Base-by-base conservation (phyloP, 2,888 invertebrate species). In the Papilio protenor region DNA sequence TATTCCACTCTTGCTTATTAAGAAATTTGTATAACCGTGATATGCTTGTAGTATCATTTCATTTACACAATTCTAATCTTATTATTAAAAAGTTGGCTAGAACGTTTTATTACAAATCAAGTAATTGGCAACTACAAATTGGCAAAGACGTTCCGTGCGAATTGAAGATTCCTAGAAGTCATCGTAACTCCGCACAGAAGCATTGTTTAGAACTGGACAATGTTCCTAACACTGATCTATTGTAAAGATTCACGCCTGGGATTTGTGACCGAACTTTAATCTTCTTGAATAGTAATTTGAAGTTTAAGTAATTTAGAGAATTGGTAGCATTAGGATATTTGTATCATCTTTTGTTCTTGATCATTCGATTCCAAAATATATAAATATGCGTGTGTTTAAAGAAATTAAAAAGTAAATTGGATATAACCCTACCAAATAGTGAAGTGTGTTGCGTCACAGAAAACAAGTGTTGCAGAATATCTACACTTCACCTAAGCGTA, bases 181-280 rank as follows among this genome's bases (percentile, higher is more conserved):
- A 69, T 45, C 3, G 21, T 21, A 69, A 45, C 66, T 45, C 21
- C 2, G 45, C 45, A 45, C 66, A 45, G 66, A 69, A 69, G 66
- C 66, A 69, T 69, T 45, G 66, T 69, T 69, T 69, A 45, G 66
- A 69, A 69, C 45, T 69, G 21, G 21, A 21, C 66, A 33, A 45
- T 45, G 66, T 69, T 69, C 21, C 21, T 69, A 45, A 45, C 66
- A 45, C 45, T 69, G 66, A 69, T 69, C n/a, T 45, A 14, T 69
- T 69, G 33, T 11, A 33, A 21, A 69, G n/a, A 69, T 69, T 69
- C 45, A 45, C n/a, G 66, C 14, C 40, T 21, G n/a, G 21, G 66
- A 69, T 69, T 69, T 45, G 66, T 21, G 66, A 21, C 12, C 66
- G 12, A 69, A 69, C 45, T 69, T 69, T n/a, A 11, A 69, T 45